Evolutionary conservation across 2,113 vertebrate genomes (phyloP).

Genomic region (Egretta garzetta): DNA sequence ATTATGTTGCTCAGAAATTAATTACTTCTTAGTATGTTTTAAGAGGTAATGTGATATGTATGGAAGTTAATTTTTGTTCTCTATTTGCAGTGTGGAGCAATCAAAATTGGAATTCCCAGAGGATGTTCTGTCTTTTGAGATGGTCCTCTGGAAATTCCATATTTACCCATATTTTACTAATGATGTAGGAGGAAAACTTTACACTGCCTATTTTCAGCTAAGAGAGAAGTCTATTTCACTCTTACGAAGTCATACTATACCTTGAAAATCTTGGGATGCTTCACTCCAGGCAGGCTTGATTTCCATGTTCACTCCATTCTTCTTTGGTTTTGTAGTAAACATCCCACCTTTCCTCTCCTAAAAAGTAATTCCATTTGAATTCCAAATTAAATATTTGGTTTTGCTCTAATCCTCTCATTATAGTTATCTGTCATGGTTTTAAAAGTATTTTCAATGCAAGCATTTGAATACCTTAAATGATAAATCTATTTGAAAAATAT

Average conservation of each 20-base stretch:
- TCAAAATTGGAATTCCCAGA: neutral
- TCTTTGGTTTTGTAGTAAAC: conserved; percentile 43
- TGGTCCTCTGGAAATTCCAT: no score
- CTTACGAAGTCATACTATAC: conserved; percentile 44
- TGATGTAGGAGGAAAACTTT: neutral
- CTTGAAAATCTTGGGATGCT: conserved; percentile 56
- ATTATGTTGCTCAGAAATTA: neutral
- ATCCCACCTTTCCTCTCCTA: conserved; percentile 64
- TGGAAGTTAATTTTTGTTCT: neutral
- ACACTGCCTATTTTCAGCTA: neutral
- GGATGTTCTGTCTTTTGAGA: neutral
- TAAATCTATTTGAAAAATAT: neutral
- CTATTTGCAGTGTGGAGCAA: neutral
- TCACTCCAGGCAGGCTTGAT: conserved; percentile 64
- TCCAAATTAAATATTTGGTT: neutral
- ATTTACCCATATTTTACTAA: neutral
- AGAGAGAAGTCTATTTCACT: neutral
- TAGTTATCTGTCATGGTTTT: neutral
- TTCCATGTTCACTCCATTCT: conserved; percentile 58
- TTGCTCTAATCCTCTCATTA: neutral
- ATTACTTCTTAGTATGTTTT: neutral
- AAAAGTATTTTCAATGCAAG: neutral
- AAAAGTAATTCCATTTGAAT: conserved; percentile 7
- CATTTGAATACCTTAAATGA: neutral
- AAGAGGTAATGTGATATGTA: neutral